These are phyloP conservation scores for Arvicanthis niloticus DNA, from an alignment of 2,113 vertebrate genomes.

Conservation along the genomic window DNA sequence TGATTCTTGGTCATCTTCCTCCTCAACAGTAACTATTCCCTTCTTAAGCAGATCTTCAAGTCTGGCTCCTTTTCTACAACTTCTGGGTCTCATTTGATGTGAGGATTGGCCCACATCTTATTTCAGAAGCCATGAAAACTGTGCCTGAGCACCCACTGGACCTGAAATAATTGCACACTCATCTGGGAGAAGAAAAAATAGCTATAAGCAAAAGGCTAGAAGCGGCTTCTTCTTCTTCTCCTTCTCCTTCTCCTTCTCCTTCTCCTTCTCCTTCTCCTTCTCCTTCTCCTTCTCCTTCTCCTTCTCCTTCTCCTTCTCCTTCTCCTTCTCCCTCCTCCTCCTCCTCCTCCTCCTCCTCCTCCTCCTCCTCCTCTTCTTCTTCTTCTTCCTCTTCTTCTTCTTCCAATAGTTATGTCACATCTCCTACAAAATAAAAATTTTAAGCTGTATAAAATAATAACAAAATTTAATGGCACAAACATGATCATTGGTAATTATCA, in stretches of 20 bases:
- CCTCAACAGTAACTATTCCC: not conserved
- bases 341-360: no score
- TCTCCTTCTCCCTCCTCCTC: no score
- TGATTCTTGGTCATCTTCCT: not conserved
- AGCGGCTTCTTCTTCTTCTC: not conserved
- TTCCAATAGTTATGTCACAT: not conserved
- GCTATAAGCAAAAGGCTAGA: constrained; percentile 1
- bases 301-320: no score
- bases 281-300: no score
- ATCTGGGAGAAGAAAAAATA: not conserved
- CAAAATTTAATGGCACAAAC: not conserved
- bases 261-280: not conserved
- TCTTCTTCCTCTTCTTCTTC: not conserved
- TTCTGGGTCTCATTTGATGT: not conserved
- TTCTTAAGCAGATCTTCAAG: not conserved
- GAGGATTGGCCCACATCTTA: not conserved
- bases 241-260: no score
- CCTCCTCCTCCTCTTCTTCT: no score
- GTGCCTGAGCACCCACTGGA: not conserved
- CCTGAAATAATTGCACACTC: constrained; percentile 7
- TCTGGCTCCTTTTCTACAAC: not conserved
- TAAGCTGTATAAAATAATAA: constrained; percentile 2
- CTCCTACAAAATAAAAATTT: constrained; percentile 17
- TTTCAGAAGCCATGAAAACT: not conserved
- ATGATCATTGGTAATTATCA: not conserved